Evolutionary conservation across 2,113 vertebrate genomes (phyloP).

Genomic region (Sturnira hondurensis): DNA sequence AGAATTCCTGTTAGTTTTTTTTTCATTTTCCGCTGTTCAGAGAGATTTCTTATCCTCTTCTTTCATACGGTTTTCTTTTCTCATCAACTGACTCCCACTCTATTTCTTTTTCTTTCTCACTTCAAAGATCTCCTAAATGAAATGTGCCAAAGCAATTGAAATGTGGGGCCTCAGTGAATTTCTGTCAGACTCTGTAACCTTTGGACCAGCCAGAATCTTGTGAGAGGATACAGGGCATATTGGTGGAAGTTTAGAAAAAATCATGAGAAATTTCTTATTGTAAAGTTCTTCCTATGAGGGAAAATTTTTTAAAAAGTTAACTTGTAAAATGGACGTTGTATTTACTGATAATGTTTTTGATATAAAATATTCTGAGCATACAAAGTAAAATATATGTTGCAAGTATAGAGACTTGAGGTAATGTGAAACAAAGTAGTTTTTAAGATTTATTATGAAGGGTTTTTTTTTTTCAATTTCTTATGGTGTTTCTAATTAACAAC

Average conservation of each 20-base stretch:
- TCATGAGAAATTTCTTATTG: neutral
- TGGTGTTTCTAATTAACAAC: neutral
- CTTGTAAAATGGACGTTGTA: neutral
- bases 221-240: neutral
- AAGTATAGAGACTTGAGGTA: neutral
- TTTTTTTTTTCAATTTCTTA: neutral
- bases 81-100: slow-evolving; percentile 40
- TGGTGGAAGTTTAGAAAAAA: neutral
- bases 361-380: neutral
- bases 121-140: slow-evolving; percentile 66
- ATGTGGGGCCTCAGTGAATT: slow-evolving; percentile 48
- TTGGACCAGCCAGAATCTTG: neutral
- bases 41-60: neutral
- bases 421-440: neutral
- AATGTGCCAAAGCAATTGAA: slow-evolving; percentile 59
- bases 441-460: neutral
- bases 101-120: slow-evolving; percentile 65
- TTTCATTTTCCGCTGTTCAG: neutral
- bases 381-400: neutral
- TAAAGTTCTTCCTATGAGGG: neutral
- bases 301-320: neutral
- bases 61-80: neutral
- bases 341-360: neutral
- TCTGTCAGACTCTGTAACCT: slow-evolving; percentile 39
- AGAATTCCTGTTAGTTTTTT: neutral